phyloP scores from a whole-genome alignment of 2,888 invertebrate species.

The Vandiemenella viatica region DNA sequence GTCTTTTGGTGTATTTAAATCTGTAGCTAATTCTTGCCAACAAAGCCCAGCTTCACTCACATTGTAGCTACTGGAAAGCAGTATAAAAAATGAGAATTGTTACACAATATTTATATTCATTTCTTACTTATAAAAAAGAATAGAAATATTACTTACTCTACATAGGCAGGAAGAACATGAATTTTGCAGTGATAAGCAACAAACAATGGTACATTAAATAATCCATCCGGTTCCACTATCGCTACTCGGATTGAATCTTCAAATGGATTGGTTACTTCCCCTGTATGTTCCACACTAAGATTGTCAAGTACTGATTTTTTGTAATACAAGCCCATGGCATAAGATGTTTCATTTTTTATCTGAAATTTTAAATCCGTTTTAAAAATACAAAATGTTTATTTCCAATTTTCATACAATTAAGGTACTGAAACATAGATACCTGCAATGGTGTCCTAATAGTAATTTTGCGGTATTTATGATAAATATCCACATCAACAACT shows the following conservation, averaged over 20 bases:
- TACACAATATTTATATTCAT: not conserved
- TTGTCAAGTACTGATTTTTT: conserved; percentile 53
- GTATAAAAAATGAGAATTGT: conserved; percentile 4
- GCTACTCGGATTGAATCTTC: conserved; percentile 56
- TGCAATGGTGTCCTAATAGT: conserved; percentile 59
- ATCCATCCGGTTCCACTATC: conserved; percentile 56
- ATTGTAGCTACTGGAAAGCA: conserved; percentile 43
- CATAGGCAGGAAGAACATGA: conserved; percentile 54
- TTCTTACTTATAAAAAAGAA: not conserved
- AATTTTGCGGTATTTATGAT: conserved; percentile 42
- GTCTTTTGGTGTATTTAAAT: conserved; percentile 47
- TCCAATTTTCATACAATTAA: not conserved
- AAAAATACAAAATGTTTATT: not conserved
- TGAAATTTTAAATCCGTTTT: too few species aligned
- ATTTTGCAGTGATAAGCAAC: conserved; percentile 69
- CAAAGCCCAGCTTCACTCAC: conserved; percentile 56
- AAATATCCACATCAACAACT: conserved; percentile 47
- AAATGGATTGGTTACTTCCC: conserved; percentile 57
- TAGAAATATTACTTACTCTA: conserved; percentile 41
- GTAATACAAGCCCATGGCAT: conserved; percentile 58
- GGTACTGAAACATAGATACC: conserved; percentile 36
- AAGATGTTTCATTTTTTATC: conserved; percentile 63
- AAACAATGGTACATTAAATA: conserved; percentile 59
- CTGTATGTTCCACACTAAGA: conserved; percentile 44
- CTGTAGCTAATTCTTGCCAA: conserved; percentile 63